Base-by-base conservation (phyloP, 1,140 invertebrate species). In the Drosophila lowei region DNA sequence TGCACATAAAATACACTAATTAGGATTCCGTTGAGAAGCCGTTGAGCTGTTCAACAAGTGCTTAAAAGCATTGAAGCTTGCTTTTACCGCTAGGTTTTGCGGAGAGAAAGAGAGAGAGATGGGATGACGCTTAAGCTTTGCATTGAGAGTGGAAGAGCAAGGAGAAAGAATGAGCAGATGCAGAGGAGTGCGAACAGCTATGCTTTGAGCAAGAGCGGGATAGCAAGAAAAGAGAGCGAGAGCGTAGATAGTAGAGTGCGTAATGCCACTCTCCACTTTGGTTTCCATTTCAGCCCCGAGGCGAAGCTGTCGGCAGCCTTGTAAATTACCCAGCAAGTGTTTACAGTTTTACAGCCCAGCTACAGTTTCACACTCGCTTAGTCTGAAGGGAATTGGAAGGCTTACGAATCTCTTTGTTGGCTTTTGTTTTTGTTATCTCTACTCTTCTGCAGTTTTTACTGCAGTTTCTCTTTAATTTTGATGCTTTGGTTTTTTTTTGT, bases 281-380 rank as follows among this genome's bases (percentile, higher is more conserved):
- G 28, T 50, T 50, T 30, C 44, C 44, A 47, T 50, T 21, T 52
- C 28, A 30, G n/a, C n/a, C 30, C 49, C 28, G 4, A 5, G 50
- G 50, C 50, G 15, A 1, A 42, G 65, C 25, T 68, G 64, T 57
- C 42, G 63, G 43, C 65, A 68, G 65, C 44, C 34, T 67, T 68
- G 63, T 68, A 68, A 68, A 67, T 68, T 48, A 42, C 16, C 50
- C 30, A 16, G 66, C 43, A 49, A 34, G 30, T 64, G 44, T 21
- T 18, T 52, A 52, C n/a, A 52, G 49, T 52, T 52, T 15, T 15
- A 52, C 49, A 34, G 23, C 25, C 56, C 49, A 34, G 23, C 25
- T 67, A 9, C 34, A 18, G 62, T 64, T 65, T 65, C 44, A 64
- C 34, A 13, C 34, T 11, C 11, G 34, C 34, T 38, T 13, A 30